Evolutionary conservation across 2,113 vertebrate genomes (phyloP).

Genomic region (Rhineura floridana): DNA sequence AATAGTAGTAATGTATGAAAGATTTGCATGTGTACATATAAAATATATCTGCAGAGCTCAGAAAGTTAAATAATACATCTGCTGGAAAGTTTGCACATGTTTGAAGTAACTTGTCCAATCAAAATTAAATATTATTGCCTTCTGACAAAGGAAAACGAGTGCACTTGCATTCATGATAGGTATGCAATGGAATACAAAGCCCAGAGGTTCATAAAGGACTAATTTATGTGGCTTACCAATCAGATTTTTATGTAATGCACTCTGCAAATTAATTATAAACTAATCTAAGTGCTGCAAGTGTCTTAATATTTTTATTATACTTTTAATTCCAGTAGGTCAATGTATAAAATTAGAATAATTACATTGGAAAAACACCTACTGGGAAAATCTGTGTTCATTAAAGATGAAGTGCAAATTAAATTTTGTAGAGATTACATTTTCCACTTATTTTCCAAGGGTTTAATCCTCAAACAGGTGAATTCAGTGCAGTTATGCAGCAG

Average conservation of each 20-base stretch:
- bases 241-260: slow-evolving; percentile 40
- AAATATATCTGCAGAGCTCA: not conserved
- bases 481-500: slow-evolving; percentile 11
- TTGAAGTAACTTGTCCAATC: slow-evolving; percentile 8
- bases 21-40: not conserved
- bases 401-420: slow-evolving; percentile 19
- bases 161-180: slow-evolving; percentile 10
- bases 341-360: slow-evolving; percentile 30
- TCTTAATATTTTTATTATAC: slow-evolving; percentile 37
- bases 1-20: not conserved
- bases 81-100: slow-evolving; percentile 20
- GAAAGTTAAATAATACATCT: not conserved
- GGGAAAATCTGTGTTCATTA: not conserved
- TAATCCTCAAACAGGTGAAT: slow-evolving; percentile 17
- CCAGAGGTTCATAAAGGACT: slow-evolving; percentile 12
- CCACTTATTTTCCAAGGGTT: slow-evolving; percentile 32
- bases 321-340: slow-evolving; percentile 22
- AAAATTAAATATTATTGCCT: slow-evolving; percentile 31
- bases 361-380: slow-evolving; percentile 27
- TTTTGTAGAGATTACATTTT: slow-evolving; percentile 8
- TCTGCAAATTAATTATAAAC: slow-evolving; percentile 43
- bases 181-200: slow-evolving; percentile 37
- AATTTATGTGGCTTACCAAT: slow-evolving; percentile 49
- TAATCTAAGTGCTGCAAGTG: slow-evolving; percentile 26
- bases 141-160: slow-evolving; percentile 12